These are phyloP conservation scores for Abramis brama DNA, from an alignment of 2,113 vertebrate genomes.

Conservation along the genomic window DNA sequence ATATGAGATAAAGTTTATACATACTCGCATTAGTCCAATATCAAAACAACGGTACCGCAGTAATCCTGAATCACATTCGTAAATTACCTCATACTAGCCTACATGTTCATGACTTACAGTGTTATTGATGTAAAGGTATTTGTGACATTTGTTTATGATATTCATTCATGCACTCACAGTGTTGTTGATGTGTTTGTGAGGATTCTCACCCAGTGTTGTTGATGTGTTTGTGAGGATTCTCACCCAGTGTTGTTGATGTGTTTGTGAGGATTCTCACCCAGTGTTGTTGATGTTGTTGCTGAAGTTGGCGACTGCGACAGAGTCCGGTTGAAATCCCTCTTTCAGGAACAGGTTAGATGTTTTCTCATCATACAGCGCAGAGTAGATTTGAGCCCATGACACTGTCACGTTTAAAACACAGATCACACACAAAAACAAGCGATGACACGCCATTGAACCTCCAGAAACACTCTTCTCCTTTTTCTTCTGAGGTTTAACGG, in stretches of 20 bases:
- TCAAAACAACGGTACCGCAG: too few species aligned
- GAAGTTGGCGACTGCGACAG: constrained; percentile 88
- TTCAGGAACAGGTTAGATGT: constrained; percentile 74
- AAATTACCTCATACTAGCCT: too few species aligned
- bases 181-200: too few species aligned
- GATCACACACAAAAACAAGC: neutral
- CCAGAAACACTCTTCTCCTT: too few species aligned
- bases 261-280: constrained; percentile 73
- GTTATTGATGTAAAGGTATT: constrained; percentile 63
- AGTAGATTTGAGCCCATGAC: constrained; percentile 56
- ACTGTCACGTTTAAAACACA: neutral
- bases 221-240: too few species aligned
- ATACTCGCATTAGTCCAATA: too few species aligned
- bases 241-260: constrained; percentile 82
- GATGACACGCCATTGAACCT: neutral
- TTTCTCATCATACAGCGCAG: constrained; percentile 73
- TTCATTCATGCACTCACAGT: too few species aligned
- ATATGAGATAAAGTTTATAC: too few species aligned
- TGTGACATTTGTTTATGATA: too few species aligned
- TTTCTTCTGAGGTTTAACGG: neutral
- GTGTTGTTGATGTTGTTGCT: constrained; percentile 79
- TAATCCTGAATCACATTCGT: too few species aligned
- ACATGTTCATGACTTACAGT: constrained; percentile 45
- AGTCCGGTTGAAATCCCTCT: constrained; percentile 72
- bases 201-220: too few species aligned